Evolutionary conservation across 1,140 invertebrate genomes (phyloP), one percentile per base, ranked within the genome.

Genomic region (Panagrolaimus sp.): DNA sequence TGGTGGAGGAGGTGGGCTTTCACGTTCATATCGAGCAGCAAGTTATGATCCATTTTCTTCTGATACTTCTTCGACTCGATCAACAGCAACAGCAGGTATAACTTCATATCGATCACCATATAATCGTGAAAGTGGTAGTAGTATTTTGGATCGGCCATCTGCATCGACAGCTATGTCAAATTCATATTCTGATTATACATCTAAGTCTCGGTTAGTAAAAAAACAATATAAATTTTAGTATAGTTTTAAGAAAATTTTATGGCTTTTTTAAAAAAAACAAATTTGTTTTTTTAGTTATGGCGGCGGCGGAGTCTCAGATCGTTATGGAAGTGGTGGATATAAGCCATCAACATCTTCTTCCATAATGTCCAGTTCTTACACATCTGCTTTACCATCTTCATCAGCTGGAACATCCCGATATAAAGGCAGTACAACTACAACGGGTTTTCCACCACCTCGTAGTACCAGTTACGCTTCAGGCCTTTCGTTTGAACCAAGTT

Each of bases 401-500:
- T 57, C 51, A 57, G 11, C 20, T 57, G 51, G 51, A 23, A 25
- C n/a, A n/a, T n/a, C n/a, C n/a, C n/a, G 20, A 11, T 57, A 20
- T 20, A 16, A 11, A 11, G 20, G 20, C 27, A 27, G 51, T 11
- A 57, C 20, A 25, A 25, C 51, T 4, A 11, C 51, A 11, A 25
- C 27, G 4, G 51, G 20, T 5, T 11, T 20, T 11, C 51, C 51
- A 27, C 20, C 51, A 25, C 27, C 51, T 1, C 8, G 51, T 1
- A 57, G 51, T 27, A 57, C 51, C 20, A 57, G 51, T 57, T 57
- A 57, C 51, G 51, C 13, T 11, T 25, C 20, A 25, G 51, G 51
- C n/a, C 51, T 57, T 57, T 57, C 51, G 4, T 57, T 57, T 25
- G 51, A 57, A 27, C 51, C 51, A 27, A 57, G 13, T 16, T 57